These are phyloP conservation scores for Barnardius zonarius DNA, from an alignment of 2,113 vertebrate genomes.

Conservation along the genomic window DNA sequence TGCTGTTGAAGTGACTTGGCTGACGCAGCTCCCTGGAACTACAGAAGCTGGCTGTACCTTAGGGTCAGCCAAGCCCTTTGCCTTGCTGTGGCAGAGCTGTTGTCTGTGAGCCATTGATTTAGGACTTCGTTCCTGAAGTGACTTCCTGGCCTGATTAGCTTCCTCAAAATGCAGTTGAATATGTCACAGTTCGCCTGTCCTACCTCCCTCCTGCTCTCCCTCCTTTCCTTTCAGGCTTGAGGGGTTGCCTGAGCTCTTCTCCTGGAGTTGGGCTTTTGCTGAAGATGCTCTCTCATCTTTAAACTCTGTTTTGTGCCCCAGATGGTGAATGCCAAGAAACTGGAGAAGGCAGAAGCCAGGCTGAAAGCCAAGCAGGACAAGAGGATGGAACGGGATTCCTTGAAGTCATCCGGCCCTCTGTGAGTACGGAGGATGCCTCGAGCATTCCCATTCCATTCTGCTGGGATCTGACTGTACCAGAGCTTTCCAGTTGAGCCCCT, in stretches of 20 bases:
- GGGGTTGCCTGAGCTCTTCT: neutral
- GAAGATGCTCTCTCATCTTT: neutral
- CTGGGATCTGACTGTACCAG: neutral
- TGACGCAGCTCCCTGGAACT: neutral
- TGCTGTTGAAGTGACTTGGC: neutral
- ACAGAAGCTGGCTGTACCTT: rapidly evolving
- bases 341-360: conserved; percentile 95
- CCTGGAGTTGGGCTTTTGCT: neutral
- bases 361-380: conserved; percentile 93
- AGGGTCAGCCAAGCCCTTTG: neutral
- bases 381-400: conserved; percentile 85
- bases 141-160: neutral
- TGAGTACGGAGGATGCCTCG: conserved; percentile 56
- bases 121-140: neutral
- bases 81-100: neutral
- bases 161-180: neutral
- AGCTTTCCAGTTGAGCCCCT: neutral
- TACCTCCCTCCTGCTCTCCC: neutral
- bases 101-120: neutral
- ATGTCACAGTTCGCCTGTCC: neutral
- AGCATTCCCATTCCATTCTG: neutral
- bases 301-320: conserved; percentile 40
- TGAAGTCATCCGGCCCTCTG: conserved; percentile 78
- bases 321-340: conserved; percentile 92
- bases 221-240: neutral